Base-by-base conservation (phyloP, 2,888 invertebrate species). In the Cataglyphis rosenhaueri region DNA sequence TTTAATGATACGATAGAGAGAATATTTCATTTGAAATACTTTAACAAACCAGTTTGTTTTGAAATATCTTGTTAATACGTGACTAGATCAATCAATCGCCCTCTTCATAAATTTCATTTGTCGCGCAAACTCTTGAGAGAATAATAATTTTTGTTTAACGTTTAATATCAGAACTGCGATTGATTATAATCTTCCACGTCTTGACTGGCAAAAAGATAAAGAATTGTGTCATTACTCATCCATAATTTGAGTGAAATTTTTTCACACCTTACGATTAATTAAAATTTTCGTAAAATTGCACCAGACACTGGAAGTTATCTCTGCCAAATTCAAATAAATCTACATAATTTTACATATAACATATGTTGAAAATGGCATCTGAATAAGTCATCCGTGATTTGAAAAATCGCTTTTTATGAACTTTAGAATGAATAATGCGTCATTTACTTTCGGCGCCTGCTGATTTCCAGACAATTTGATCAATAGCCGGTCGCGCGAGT, bases 401-500 rank as follows among this genome's bases (percentile, higher is more conserved):
- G 35, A 59, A 79, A 71, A 73, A 35, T 73, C 2, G 9, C n/a
- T 35, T 32, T 18, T n/a, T 38, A 18, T 2, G 9, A 15, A 74
- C 59, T 84, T 81, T 62, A 57, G 68, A 84, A 79, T 82, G 82
- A 74, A 66, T 84, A 89, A 87, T 85, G 66, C 65, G 62, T 82
- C 70, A 62, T 88, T 89, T 85, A 82, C 74, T 78, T 32, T 52
- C 68, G 71, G 75, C 74, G 65, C 38, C 82, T 59, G 81, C n/a
- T 74, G 81, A 87, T 89, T 87, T 87, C 76, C 83, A 73, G 61
- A 64, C 82, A 78, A 88, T 88, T 88, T 87, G 76, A 88, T 89
- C 89, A 64, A 82, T 89, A 82, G 70, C 57, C 62, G 55, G 82
- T 78, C 65, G 79, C 68, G 73, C 65, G 48, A 73, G 75, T 79